These are phyloP conservation scores for Pogoniulus pusillus DNA, from an alignment of 2,797 vertebrate species.

Conservation along the genomic window DNA sequence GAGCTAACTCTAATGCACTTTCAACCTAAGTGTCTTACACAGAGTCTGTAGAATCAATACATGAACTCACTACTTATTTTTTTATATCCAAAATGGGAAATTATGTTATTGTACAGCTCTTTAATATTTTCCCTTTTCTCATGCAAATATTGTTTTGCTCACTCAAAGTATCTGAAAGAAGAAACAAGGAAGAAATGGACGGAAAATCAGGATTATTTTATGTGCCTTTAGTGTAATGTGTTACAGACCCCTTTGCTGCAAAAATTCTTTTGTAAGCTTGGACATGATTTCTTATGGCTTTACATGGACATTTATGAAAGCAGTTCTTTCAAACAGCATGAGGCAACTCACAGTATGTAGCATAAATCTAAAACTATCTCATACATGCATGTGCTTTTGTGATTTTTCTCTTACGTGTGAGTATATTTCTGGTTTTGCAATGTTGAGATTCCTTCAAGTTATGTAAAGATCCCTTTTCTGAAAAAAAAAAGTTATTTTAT, in stretches of 20 bases:
- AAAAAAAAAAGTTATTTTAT: neutral
- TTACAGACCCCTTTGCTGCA: neutral
- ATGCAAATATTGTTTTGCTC: neutral
- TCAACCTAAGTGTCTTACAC: neutral
- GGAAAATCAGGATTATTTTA: neutral
- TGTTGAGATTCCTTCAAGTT: neutral
- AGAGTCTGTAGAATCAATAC: no score
- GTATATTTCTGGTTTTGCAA: neutral
- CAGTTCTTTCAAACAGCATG: neutral
- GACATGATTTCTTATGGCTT: neutral
- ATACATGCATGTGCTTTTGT: neutral
- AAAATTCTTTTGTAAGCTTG: neutral
- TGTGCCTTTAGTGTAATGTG: neutral
- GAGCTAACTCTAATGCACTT: neutral
- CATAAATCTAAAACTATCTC: neutral
- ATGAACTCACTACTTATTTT: neutral
- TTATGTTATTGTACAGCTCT: neutral
- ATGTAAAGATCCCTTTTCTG: neutral
- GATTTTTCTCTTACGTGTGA: neutral
- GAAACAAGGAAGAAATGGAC: neutral
- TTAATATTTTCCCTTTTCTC: neutral
- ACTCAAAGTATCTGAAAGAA: neutral
- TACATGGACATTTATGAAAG: neutral
- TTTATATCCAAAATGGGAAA: neutral
- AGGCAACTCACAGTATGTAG: neutral